These are phyloP conservation scores for Linyphia triangularis DNA, from an alignment of 2,888 invertebrate genomes.

Conservation along the genomic window DNA sequence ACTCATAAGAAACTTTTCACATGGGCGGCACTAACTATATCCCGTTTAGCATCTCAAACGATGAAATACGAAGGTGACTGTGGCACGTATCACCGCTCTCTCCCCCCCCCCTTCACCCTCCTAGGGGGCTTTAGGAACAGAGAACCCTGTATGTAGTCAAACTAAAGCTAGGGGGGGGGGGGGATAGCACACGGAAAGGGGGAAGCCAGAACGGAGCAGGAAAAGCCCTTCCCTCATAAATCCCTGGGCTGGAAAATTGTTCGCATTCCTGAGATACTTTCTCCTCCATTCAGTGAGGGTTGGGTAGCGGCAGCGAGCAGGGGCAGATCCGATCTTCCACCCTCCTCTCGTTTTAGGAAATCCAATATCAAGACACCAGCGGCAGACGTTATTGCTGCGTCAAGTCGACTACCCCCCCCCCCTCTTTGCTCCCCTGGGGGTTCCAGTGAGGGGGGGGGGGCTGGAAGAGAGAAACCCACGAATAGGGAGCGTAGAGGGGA, in stretches of 20 bases:
- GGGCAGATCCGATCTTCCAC: conserved; percentile 10
- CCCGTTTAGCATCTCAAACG: conserved; percentile 74
- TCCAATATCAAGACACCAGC: conserved; percentile 75
- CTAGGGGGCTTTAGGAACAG: conserved; percentile 77
- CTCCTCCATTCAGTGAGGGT: conserved; percentile 60
- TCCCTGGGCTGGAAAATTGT: conserved; percentile 75
- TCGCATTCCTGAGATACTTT: conserved; percentile 75
- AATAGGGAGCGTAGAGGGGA: conserved; percentile 45
- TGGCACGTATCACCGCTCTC: conserved; percentile 39
- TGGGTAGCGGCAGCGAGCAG: conserved; percentile 13
- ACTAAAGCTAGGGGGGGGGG: conserved; percentile 30
- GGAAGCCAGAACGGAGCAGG: conserved; percentile 23
- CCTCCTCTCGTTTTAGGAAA: conserved; percentile 67
- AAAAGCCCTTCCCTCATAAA: conserved; percentile 73
- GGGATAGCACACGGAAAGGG: conserved; percentile 4
- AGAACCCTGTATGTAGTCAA: conserved; percentile 64
- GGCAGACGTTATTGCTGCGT: conserved; percentile 67
- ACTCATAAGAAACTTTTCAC: conserved; percentile 64
- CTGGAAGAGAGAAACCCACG: conserved; percentile 30
- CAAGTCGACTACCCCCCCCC: conserved; percentile 25
- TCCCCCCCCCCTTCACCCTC: conserved; percentile 76
- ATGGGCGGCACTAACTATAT: conserved; percentile 68
- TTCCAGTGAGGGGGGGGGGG: conserved; percentile 6
- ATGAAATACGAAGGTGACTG: conserved; percentile 71
- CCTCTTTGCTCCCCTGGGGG: neutral